phyloP scores from a whole-genome alignment of 2,113 vertebrate genomes.

The Excalfactoria chinensis region DNA sequence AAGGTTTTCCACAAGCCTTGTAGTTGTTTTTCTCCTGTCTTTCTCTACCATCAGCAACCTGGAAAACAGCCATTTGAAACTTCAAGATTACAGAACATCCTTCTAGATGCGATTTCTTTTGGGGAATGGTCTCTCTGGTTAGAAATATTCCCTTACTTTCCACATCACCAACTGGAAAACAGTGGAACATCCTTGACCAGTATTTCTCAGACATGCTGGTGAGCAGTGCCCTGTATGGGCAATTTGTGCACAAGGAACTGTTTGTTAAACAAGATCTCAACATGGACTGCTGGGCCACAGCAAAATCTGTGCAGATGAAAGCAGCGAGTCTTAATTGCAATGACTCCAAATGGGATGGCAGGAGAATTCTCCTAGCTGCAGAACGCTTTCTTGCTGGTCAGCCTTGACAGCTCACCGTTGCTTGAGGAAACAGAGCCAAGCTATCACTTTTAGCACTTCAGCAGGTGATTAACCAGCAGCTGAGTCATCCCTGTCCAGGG shows the following conservation, averaged over 20 bases:
- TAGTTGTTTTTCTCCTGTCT: background rate
- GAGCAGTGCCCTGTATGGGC: background rate
- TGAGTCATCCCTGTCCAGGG: conserved; percentile 21
- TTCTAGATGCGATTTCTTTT: background rate
- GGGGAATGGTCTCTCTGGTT: background rate
- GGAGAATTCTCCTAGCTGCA: background rate
- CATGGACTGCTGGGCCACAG: background rate
- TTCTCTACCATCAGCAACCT: background rate
- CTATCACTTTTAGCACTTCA: background rate
- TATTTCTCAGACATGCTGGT: background rate
- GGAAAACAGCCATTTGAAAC: background rate
- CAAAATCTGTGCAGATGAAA: background rate
- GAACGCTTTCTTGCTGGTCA: background rate
- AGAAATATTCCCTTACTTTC: background rate
- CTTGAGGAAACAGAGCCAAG: background rate
- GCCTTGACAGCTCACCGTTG: background rate
- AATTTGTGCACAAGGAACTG: background rate
- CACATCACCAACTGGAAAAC: background rate
- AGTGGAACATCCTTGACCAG: background rate
- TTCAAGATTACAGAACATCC: background rate
- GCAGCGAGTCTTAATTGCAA: background rate
- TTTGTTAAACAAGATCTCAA: background rate
- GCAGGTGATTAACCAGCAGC: conserved; percentile 69
- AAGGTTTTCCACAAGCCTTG: background rate
- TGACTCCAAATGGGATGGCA: background rate